A percentile compares a stretch with the other conserved stretches of the same genome.
Evolutionary conservation across 2,797 vertebrate species (phyloP).

Genomic region (Sebastes taczanowskii): DNA sequence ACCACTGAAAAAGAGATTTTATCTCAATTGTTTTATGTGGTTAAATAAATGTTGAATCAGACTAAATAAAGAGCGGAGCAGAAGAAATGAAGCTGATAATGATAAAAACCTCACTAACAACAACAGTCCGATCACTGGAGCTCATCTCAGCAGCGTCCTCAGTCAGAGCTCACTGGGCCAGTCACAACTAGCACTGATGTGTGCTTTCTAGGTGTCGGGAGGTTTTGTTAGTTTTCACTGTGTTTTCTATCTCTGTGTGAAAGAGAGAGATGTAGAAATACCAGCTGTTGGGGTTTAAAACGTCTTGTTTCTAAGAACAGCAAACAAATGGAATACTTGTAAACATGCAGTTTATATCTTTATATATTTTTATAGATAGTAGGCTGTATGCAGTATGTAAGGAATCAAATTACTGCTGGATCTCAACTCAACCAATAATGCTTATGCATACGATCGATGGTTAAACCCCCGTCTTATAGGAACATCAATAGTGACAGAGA

Average conservation of each 20-base stretch:
- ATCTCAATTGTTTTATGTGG: background rate
- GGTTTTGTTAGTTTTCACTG: background rate
- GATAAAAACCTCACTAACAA: slow-evolving; percentile 21
- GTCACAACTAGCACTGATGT: slow-evolving; percentile 61
- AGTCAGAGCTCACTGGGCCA: slow-evolving; percentile 58
- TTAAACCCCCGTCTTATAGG: background rate
- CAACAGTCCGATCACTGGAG: slow-evolving; percentile 29
- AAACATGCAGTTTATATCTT: background rate
- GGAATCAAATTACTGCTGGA: background rate
- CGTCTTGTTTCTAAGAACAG: background rate
- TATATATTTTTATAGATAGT: background rate
- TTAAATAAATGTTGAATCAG: background rate
- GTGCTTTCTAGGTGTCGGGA: slow-evolving; percentile 4
- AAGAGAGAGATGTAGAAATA: background rate
- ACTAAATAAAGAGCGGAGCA: background rate
- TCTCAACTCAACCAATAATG: background rate
- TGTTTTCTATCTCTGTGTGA: background rate
- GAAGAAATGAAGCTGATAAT: slow-evolving; percentile 60
- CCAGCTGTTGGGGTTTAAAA: background rate
- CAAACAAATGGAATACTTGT: background rate
- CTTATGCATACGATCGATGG: background rate
- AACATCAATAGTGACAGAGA: background rate
- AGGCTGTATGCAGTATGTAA: background rate
- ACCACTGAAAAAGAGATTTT: background rate
- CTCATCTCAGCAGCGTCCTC: slow-evolving; percentile 58